Percentiles rank a stretch among this genome's conserved stretches.
Conservation (phyloP, 2,888 invertebrate species). For the Tholera decimalis region DNA sequence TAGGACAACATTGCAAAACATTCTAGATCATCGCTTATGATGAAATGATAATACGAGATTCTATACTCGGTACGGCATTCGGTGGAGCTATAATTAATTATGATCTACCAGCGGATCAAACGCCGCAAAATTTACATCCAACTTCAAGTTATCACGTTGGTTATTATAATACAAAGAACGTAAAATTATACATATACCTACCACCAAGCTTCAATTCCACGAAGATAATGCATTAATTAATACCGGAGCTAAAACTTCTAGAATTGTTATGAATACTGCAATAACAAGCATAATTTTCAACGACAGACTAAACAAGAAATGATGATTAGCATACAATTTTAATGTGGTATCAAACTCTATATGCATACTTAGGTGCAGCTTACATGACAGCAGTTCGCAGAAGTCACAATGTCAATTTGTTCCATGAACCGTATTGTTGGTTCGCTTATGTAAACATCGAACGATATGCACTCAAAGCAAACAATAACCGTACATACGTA, state of each 20-base stretch:
- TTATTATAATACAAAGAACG: no score
- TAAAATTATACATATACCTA: no score
- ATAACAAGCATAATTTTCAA: conserved; percentile 30
- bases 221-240: conserved; percentile 6
- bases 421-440: conserved; percentile 68
- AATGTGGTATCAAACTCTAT: conserved; percentile 18
- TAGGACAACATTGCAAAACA: conserved; percentile 31
- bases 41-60: conserved; percentile 8
- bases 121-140: not conserved
- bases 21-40: conserved; percentile 15
- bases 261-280: not conserved
- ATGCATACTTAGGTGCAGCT: conserved; percentile 44
- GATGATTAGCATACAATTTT: conserved; percentile 35
- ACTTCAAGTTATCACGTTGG: no score
- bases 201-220: not conserved
- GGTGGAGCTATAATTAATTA: not conserved
- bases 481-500: conserved; percentile 61
- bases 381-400: conserved; percentile 62
- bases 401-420: conserved; percentile 66
- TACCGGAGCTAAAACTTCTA: conserved; percentile 7
- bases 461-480: conserved; percentile 63
- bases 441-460: conserved; percentile 67
- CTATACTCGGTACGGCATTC: not conserved
- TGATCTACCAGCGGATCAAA: not conserved
- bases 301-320: conserved; percentile 16